These are phyloP conservation scores for Spisula solida DNA, from an alignment of 2,888 invertebrate species.

Conservation along the genomic window DNA sequence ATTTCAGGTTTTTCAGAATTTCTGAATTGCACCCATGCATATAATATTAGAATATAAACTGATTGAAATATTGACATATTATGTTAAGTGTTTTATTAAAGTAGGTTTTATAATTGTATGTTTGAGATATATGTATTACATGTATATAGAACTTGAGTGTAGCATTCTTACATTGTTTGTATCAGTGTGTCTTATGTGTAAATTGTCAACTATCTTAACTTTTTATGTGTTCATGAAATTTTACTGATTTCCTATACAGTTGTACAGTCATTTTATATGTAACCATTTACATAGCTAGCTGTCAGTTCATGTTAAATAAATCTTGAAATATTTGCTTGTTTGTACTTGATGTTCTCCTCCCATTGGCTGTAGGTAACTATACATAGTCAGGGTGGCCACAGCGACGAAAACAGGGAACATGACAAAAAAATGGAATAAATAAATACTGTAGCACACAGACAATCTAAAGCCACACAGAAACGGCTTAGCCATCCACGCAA, in stretches of 20 bases:
- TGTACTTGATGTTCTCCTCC: background rate
- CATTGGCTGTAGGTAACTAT: no score
- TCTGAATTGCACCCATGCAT: no score
- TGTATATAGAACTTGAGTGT: background rate
- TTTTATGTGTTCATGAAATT: conserved; percentile 19
- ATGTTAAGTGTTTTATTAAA: background rate
- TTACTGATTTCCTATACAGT: background rate
- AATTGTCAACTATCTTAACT: conserved; percentile 4
- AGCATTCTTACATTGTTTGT: background rate
- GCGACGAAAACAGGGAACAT: no score
- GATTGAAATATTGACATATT: background rate
- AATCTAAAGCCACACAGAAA: no score
- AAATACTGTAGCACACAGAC: no score
- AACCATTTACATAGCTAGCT: conserved; percentile 46
- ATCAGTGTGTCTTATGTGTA: background rate
- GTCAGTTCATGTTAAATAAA: conserved; percentile 46
- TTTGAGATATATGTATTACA: background rate
- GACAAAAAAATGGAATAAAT: no score
- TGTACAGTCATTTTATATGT: conserved; percentile 39
- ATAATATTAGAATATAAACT: background rate
- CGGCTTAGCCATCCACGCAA: no score
- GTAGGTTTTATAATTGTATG: background rate
- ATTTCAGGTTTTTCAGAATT: no score
- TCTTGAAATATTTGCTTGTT: conserved; percentile 15
- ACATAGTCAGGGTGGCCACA: no score